phyloP scores from a whole-genome alignment of 2,888 invertebrate genomes.

The Nemotelus pantherinus region DNA sequence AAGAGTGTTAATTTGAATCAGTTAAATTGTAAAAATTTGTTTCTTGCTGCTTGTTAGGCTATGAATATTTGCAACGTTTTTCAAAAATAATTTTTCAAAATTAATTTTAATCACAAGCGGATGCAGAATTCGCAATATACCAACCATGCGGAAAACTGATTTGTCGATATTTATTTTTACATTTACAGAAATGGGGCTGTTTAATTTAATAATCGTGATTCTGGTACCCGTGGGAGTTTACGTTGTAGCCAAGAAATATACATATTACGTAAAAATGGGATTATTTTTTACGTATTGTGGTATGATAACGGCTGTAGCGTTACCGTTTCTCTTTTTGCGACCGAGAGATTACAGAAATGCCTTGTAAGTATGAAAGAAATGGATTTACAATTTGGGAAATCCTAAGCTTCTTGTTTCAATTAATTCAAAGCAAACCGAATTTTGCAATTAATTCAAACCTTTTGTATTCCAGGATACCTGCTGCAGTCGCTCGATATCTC shows the following conservation, averaged over 20 bases:
- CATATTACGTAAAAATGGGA: slow-evolving; percentile 77
- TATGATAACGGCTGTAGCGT: slow-evolving; percentile 70
- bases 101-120: background rate
- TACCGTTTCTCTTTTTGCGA: slow-evolving; percentile 79
- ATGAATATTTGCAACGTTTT: too few species aligned
- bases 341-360: slow-evolving; percentile 81
- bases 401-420: background rate
- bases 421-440: slow-evolving; percentile 7
- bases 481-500: slow-evolving; percentile 69
- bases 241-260: slow-evolving; percentile 1
- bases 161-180: slow-evolving; percentile 6
- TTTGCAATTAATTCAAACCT: slow-evolving; percentile 4
- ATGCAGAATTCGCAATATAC: background rate
- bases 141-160: background rate
- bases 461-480: slow-evolving; percentile 70
- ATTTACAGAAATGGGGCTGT: slow-evolving; percentile 27
- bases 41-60: too few species aligned
- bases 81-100: too few species aligned
- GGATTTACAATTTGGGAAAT: slow-evolving; percentile 42
- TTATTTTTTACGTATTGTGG: slow-evolving; percentile 72
- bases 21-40: too few species aligned
- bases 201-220: background rate
- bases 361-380: slow-evolving; percentile 70
- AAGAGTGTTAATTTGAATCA: too few species aligned
- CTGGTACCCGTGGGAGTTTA: background rate